Evolutionary conservation across 2,113 vertebrate species (phyloP).

Genomic region (Polypterus senegalus): DNA sequence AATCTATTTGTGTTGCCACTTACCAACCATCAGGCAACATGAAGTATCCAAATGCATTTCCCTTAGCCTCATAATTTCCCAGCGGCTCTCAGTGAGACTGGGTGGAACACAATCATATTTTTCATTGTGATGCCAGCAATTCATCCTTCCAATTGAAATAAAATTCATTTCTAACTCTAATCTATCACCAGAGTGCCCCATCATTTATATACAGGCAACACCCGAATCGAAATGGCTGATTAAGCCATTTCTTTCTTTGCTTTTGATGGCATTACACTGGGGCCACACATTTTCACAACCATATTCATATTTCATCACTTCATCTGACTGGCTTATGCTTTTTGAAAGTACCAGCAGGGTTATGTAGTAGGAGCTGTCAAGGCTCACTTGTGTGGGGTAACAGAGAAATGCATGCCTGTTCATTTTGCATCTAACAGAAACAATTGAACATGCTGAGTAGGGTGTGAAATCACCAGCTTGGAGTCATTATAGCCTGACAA

Average conservation of each 20-base stretch:
- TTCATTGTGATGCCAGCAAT: background rate
- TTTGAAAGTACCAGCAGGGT: slow-evolving; percentile 7
- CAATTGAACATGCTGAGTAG: background rate
- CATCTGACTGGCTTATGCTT: slow-evolving; percentile 7
- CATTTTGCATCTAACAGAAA: background rate
- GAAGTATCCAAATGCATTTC: too few species aligned
- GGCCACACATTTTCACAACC: slow-evolving; percentile 4
- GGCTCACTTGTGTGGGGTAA: slow-evolving; percentile 6
- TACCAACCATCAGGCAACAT: too few species aligned
- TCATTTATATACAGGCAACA: slow-evolving; percentile 10
- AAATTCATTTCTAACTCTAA: background rate
- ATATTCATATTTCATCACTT: slow-evolving; percentile 7
- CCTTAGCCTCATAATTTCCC: too few species aligned
- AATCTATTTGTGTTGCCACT: too few species aligned
- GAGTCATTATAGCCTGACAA: slow-evolving; percentile 6
- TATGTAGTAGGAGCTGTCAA: slow-evolving; percentile 5
- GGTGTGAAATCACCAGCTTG: slow-evolving; percentile 9
- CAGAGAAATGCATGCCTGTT: background rate
- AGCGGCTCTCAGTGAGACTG: too few species aligned
- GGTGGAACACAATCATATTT: background rate
- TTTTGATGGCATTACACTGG: background rate
- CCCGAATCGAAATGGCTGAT: slow-evolving; percentile 9
- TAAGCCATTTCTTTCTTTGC: background rate
- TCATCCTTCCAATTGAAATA: background rate
- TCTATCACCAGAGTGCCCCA: slow-evolving; percentile 1